Base-by-base conservation (phyloP, 1,140 invertebrate genomes). In the Drosophila nebulosa region DNA sequence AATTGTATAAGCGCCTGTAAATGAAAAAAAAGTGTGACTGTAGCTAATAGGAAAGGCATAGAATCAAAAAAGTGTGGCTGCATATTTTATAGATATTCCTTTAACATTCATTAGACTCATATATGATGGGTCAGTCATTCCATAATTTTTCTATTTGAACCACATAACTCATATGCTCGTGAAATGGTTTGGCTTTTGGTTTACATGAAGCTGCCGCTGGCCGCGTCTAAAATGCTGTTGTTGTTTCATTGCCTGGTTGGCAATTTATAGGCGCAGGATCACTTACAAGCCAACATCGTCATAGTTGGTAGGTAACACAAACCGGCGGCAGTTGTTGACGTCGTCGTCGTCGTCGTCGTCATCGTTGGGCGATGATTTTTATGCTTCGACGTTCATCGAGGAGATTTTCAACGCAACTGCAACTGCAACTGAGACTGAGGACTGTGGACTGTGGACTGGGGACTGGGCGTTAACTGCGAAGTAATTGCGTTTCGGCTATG, bases 401-500 rank as follows among this genome's bases (percentile, higher is more conserved):
- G 32, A 74, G 77, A 79, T 69, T 74, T 74, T 63, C 77, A 79
- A 74, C 69, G 74, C 76, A 78, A 67, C 67, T 61, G 36, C 18
- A 27, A 50, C 35, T 30, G 27, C n/a, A n/a, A n/a, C n/a, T n/a
- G n/a, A 30, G 27, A 72, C 60, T 72, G 76, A 62, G 73, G 73
- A 75, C 81, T 85, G 80, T n/a, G n/a, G n/a, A n/a, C n/a, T n/a
- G n/a, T n/a, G 10, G 27, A 72, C 60, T 72, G 76, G 59, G 73
- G 73, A 75, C 81, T 85, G 80, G 80, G 80, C 80, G 80, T 85
- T 85, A 85, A 85, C 80, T 85, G 80, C 80, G 80, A 85, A 85
- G 80, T 85, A 85, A 85, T 85, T 85, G 80, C 80, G 80, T 86
- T 86, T 85, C 69, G 80, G 80, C 80, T 85, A 85, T 85, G 80